Base-by-base conservation (phyloP, 2,888 invertebrate genomes). In the Spodoptera littoralis region DNA sequence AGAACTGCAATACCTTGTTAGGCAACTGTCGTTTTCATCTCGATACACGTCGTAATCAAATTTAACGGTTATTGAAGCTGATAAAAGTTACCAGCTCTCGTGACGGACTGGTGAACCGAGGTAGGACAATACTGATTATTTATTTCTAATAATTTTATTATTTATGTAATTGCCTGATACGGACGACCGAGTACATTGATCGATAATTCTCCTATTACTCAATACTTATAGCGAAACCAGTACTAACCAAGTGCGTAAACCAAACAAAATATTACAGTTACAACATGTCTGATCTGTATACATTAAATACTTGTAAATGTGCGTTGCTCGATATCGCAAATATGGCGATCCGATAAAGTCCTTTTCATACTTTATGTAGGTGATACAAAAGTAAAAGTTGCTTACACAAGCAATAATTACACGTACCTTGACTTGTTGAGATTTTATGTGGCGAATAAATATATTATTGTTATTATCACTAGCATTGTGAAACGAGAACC, bases 41-140 rank as follows among this genome's bases (percentile, higher is more conserved):
- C 80, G 83, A 84, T 87, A 87, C 85, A 88, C 87, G 85, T 84
- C 83, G 90, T 92, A 92, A 93, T 93, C 88, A 85, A 91, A 91
- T 93, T 93, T 91, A 85, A 91, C 92, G 92, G 90, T 89, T 89
- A 89, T 89, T 89, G 88, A 80, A 81, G 80, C 69, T 80, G 73
- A 80, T 84, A 90, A 91, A 89, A 88, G 83, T 80, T 77, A 68
- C 68, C 81, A 80, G 72, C 75, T 76, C 80, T 86, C 88, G 89
- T 88, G 88, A 86, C 85, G 82, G 77, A 73, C 81, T 82, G 81
- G 76, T 88, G 88, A 88, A 89, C 88, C 88, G 84, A 80, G 77
- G 76, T 84, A 66, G 75, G 84, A 66, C 70, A 75, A 65, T 62
- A 71, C 70, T 69, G 73, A 79, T 84, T 65, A 76, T 77, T 67